Conservation (phyloP, 2,113 vertebrate genomes). For the Python bivittatus region DNA sequence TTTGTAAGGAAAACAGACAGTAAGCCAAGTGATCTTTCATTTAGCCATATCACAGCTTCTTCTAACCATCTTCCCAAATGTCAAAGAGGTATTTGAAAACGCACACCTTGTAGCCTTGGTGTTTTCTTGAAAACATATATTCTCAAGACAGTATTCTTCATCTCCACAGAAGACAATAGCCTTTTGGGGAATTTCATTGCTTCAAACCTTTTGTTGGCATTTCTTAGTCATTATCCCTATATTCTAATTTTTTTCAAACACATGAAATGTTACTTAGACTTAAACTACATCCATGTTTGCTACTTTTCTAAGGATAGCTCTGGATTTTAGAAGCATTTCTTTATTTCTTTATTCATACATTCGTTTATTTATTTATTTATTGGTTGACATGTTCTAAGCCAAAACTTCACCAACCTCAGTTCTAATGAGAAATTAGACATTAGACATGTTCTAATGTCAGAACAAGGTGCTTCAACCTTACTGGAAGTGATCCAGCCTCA, state of each 20-base stretch:
- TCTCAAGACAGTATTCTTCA: background rate
- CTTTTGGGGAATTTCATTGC: background rate
- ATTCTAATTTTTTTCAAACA: background rate
- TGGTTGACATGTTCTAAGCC: background rate
- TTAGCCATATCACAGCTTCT: background rate
- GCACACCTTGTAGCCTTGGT: background rate
- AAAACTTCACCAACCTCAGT: background rate
- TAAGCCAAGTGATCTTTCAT: background rate
- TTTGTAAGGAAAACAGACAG: background rate
- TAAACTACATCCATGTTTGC: background rate
- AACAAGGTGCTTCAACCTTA: background rate
- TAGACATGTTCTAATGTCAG: background rate
- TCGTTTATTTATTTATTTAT: too few relatives aligned
- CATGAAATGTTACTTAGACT: background rate
- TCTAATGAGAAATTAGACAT: background rate
- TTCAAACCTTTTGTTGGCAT: background rate
- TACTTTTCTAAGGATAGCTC: background rate
- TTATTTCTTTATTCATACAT: too few relatives aligned
- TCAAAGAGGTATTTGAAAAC: conserved; percentile 9
- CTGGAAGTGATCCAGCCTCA: background rate
- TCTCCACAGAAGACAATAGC: background rate
- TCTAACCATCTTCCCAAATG: conserved; percentile 18
- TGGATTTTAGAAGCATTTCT: background rate
- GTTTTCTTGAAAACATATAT: background rate
- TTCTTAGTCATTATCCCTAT: background rate